Evolutionary conservation across 2,888 invertebrate species (phyloP).

Genomic region (Hirtodrosophila duncani): DNA sequence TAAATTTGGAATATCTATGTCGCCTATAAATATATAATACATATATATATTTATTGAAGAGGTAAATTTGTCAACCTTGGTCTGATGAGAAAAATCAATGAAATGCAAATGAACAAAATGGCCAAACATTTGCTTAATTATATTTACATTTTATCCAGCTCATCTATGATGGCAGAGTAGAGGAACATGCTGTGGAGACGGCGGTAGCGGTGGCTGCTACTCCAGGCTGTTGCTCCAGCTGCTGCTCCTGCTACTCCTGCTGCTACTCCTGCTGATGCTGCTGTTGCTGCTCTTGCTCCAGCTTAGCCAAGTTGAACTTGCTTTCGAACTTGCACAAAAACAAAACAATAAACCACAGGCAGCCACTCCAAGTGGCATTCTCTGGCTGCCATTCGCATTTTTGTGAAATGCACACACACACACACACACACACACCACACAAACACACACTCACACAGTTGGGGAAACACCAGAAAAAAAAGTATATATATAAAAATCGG

Average conservation of each 20-base stretch:
- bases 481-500: too few relatives aligned
- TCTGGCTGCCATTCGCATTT: conserved; percentile 28
- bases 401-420: conserved; percentile 4
- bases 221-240: not conserved
- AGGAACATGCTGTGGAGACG: conserved; percentile 46
- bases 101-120: not conserved
- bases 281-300: not conserved
- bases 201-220: not conserved
- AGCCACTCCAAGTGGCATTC: conserved; percentile 24
- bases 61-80: too few relatives aligned
- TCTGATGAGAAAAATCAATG: not conserved
- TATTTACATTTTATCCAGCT: conserved; percentile 59
- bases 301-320: too few relatives aligned
- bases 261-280: not conserved
- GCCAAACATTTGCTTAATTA: conserved; percentile 1
- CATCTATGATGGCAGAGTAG: conserved; percentile 47
- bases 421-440: not conserved
- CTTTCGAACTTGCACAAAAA: conserved; percentile 30
- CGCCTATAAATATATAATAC: too few relatives aligned
- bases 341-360: conserved; percentile 20
- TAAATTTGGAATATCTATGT: too few relatives aligned
- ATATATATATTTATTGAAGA: too few relatives aligned
- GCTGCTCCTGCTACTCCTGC: not conserved
- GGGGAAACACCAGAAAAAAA: too few relatives aligned
- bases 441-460: too few relatives aligned